Evolutionary conservation across 2,113 vertebrate species (phyloP), one percentile per base, ranked within the genome.

Genomic region (Colistium nudipinnis): DNA sequence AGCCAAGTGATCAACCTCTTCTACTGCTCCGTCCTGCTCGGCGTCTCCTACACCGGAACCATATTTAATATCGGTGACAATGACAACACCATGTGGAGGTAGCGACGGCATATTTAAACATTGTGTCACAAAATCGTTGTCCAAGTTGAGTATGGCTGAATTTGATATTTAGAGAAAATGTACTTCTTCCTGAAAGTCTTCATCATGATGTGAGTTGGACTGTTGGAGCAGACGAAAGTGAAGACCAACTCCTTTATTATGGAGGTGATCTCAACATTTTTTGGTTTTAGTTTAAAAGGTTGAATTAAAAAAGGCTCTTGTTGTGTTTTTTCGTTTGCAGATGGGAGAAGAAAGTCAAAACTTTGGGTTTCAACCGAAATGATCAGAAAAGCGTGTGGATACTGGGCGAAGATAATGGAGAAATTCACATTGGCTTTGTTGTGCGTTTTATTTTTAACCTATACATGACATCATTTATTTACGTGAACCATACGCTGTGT

Each of bases 351-450:
- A 0, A 0, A 0, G 7, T 43, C 2, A 11, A 12, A 1, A 0
- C 87, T 49, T 39, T 84, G 1, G 61, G 44, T 0, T 0, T 84
- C 7, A 41, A 70, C 17, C 61, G 0, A 0, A 90, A 90, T 1
- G 91, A 90, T 16, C 39, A 65, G 1, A 90, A 83, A 41, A 92
- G 89, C 31, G 5, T 77, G 67, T 94, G 93, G 92, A 22, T 92
- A 43, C 0, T 86, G 19, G 90, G 81, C 0, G 74, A 80, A 36
- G 0, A 0, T 0, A 0, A 27, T 0, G 39, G 33, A 11, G 0
- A 39, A 0, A 1, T 90, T 49, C 0, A 1, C 0, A 6, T 93
- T 4, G 78, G 80, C 22, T 90, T 91, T 27, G 0, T 87, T 10
- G 91, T 93, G 62, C 86, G 91, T 84, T 65, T 63, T 19, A 13